phyloP scores from a whole-genome alignment of 2,113 vertebrate genomes.

The Bucco capensis region DNA sequence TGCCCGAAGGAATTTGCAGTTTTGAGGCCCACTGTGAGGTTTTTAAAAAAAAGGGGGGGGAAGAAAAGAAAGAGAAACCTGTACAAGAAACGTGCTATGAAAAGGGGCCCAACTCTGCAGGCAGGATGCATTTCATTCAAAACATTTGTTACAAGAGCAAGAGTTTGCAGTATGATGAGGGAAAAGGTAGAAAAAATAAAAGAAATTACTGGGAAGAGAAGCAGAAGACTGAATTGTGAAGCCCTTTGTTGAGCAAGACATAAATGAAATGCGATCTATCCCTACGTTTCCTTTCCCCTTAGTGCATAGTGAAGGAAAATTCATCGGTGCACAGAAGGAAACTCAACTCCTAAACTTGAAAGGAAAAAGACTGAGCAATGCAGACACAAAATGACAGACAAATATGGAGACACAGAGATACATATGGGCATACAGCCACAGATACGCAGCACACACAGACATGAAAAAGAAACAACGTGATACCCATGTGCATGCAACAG shows the following conservation, averaged over 20 bases:
- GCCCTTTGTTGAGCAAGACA: neutral
- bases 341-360: neutral
- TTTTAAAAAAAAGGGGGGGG: neutral
- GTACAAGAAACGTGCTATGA: neutral
- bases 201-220: neutral
- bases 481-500: neutral
- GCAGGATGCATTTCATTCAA: neutral
- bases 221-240: neutral
- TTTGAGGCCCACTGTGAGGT: neutral
- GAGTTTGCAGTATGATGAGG: neutral
- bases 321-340: neutral
- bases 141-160: neutral
- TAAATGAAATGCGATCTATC: neutral
- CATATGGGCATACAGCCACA: neutral
- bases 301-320: neutral
- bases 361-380: constrained; percentile 30
- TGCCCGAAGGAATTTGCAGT: neutral
- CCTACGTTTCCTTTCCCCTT: neutral
- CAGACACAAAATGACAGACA: constrained; percentile 4
- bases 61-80: neutral
- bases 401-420: constrained; percentile 5
- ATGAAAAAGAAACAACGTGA: neutral
- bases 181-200: neutral
- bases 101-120: neutral
- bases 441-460: neutral